These are phyloP conservation scores for Trilocha varians DNA, from an alignment of 2,888 invertebrate genomes.

Conservation along the genomic window DNA sequence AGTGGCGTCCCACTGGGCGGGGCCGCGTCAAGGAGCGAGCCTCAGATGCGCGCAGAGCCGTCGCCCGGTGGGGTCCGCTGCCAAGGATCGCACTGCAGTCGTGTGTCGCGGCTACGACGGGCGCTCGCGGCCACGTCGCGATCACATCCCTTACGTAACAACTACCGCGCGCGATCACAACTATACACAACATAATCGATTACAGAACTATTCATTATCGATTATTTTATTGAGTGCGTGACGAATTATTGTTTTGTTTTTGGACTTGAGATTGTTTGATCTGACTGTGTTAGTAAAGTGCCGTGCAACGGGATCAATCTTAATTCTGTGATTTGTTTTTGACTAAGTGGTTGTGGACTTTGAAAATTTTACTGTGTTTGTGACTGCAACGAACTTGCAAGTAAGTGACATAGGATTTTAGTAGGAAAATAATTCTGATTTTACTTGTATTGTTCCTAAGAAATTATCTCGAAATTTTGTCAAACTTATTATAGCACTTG, in stretches of 20 bases:
- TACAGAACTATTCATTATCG: constrained; percentile 29
- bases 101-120: constrained; percentile 63
- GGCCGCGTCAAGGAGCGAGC: constrained; percentile 72
- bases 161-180: constrained; percentile 59
- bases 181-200: constrained; percentile 60
- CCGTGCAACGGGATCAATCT: constrained; percentile 20
- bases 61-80: constrained; percentile 75
- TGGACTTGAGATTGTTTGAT: constrained; percentile 24
- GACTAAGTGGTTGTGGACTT: constrained; percentile 44
- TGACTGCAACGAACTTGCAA: constrained; percentile 23
- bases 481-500: too few relatives aligned
- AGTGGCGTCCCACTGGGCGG: constrained; percentile 76
- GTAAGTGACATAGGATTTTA: constrained; percentile 32
- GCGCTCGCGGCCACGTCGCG: constrained; percentile 53
- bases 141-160: constrained; percentile 60
- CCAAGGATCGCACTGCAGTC: constrained; percentile 75
- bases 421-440: too few relatives aligned
- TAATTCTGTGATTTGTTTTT: constrained; percentile 2
- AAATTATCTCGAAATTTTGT: too few relatives aligned
- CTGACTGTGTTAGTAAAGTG: constrained; percentile 36
- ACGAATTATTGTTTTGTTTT: constrained; percentile 28
- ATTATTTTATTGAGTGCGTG: constrained; percentile 2
- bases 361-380: constrained; percentile 32
- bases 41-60: constrained; percentile 76
- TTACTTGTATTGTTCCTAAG: too few relatives aligned